Percentiles rank a stretch among this genome's conserved stretches.
These are phyloP conservation scores for Apis dorsata DNA, from an alignment of 1,140 invertebrate genomes.

Conservation along the genomic window DNA sequence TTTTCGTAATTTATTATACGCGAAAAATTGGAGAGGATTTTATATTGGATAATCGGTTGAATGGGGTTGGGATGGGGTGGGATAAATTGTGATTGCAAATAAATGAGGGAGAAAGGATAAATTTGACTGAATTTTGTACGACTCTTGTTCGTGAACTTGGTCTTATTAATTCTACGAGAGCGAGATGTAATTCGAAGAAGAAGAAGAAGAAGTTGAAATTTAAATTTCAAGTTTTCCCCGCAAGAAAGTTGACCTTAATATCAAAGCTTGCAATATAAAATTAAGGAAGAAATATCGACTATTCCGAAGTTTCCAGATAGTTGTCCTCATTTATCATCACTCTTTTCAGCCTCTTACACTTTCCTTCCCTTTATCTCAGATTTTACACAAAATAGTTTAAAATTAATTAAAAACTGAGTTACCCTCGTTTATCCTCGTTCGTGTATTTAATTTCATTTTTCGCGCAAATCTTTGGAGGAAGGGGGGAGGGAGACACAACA, in stretches of 20 bases:
- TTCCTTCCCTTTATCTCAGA: neutral
- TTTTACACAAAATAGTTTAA: conserved; percentile 10
- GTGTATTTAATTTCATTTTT: conserved; percentile 5
- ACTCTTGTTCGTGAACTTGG: neutral
- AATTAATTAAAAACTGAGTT: conserved; percentile 42
- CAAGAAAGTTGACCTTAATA: conserved; percentile 20
- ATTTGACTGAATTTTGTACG: neutral
- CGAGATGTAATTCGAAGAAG: neutral
- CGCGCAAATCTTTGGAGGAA: neutral
- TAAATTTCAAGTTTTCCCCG: neutral
- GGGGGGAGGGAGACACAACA: neutral
- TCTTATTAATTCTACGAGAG: neutral
- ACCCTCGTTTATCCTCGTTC: conserved; percentile 20
- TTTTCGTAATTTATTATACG: neutral
- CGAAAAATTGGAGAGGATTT: too few species aligned
- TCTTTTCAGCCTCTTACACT: neutral
- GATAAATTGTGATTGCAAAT: neutral
- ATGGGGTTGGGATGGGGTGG: neutral
- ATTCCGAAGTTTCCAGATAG: conserved; percentile 13
- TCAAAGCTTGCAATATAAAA: conserved; percentile 2
- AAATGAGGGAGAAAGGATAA: neutral
- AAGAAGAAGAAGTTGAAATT: neutral
- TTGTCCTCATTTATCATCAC: conserved; percentile 44
- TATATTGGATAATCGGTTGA: neutral
- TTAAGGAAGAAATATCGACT: conserved; percentile 15